phyloP scores from a whole-genome alignment of 2,797 vertebrate genomes.

The Aeoliscus strigatus region DNA sequence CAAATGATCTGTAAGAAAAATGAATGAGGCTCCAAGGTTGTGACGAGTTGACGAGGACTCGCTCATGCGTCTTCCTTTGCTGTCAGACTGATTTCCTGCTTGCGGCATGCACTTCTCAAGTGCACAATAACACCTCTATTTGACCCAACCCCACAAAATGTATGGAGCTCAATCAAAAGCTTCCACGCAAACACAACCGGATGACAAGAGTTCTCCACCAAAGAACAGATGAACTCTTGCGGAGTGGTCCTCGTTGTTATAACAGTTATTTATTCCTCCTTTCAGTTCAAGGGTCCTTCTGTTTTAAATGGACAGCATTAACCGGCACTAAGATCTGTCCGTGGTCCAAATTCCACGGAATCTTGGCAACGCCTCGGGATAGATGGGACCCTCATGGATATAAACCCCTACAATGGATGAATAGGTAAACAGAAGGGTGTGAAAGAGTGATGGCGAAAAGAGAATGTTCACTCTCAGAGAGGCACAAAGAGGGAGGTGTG shows the following conservation, averaged over 20 bases:
- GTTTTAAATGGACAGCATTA: constrained; percentile 63
- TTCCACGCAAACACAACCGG: constrained; percentile 25
- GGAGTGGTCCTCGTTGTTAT: constrained; percentile 39
- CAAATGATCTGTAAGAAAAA: no score
- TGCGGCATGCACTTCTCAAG: constrained; percentile 16
- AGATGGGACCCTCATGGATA: constrained; percentile 78
- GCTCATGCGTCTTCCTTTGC: no score
- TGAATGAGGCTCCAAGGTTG: constrained; percentile 2
- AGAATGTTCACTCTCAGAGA: constrained; percentile 74
- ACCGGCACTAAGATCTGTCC: constrained; percentile 54
- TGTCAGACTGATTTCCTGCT: constrained; percentile 25
- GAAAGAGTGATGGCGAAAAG: constrained; percentile 79
- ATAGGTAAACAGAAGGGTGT: constrained; percentile 79
- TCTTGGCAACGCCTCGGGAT: constrained; percentile 76
- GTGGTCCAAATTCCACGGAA: constrained; percentile 71
- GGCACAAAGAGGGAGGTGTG: constrained; percentile 65
- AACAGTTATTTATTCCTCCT: constrained; percentile 69
- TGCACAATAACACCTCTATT: constrained; percentile 12
- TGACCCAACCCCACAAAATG: constrained; percentile 23
- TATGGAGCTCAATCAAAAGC: constrained; percentile 26
- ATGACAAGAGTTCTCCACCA: constrained; percentile 25
- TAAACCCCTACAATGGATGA: constrained; percentile 77
- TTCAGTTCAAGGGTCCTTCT: constrained; percentile 57
- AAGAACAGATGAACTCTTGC: constrained; percentile 46
- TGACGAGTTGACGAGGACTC: no score